phyloP scores from a whole-genome alignment of 2,888 invertebrate species.

The Calliphora vomitoria region DNA sequence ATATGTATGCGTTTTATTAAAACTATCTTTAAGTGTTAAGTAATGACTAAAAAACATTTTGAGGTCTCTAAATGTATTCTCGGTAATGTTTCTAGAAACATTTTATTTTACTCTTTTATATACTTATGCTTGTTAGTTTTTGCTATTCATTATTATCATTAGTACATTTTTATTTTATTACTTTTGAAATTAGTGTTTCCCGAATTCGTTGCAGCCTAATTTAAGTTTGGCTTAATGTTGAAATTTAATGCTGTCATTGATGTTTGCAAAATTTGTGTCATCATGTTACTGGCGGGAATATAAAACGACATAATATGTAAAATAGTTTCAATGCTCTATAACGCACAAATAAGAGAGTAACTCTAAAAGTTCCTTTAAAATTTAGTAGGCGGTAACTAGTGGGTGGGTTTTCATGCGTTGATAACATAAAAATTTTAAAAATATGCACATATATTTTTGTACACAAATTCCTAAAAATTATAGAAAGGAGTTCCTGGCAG shows the following conservation, averaged over 20 bases:
- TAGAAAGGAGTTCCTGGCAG: no score
- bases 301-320: slow-evolving; percentile 55
- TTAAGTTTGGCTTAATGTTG: neutral
- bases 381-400: no score
- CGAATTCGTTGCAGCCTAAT: slow-evolving; percentile 2
- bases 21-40: neutral
- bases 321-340: slow-evolving; percentile 23
- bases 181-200: neutral
- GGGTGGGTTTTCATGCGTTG: no score
- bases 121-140: neutral
- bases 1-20: neutral
- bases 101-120: no score
- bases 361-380: neutral
- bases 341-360: neutral
- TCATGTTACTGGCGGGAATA: slow-evolving; percentile 26
- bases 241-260: slow-evolving; percentile 40
- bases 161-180: neutral
- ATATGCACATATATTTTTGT: no score
- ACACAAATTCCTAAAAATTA: no score
- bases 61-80: neutral
- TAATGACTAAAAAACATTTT: neutral
- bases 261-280: slow-evolving; percentile 31
- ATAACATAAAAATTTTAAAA: no score
- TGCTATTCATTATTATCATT: neutral
- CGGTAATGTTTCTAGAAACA: no score